Conservation (phyloP, 2,888 invertebrate genomes). For the Cephus runcator region DNA sequence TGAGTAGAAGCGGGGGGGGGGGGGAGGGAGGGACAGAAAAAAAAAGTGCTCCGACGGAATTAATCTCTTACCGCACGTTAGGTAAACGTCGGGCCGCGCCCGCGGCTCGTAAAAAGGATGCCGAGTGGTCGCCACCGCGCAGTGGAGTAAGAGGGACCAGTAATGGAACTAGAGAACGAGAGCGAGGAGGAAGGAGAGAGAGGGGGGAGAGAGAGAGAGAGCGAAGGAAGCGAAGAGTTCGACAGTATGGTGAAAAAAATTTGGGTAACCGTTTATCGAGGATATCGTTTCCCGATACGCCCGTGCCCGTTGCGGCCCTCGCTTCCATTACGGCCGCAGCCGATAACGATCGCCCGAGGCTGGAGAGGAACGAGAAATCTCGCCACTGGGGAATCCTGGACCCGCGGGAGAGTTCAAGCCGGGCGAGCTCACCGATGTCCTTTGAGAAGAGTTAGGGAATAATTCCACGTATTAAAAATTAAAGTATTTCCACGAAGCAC, state of each 20-base stretch:
- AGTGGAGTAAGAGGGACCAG: background rate
- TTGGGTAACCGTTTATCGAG: conserved; percentile 4
- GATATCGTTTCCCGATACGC: background rate
- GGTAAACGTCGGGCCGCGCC: conserved; percentile 13
- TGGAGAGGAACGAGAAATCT: background rate
- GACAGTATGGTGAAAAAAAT: background rate
- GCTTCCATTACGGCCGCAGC: background rate
- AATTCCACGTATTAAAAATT: no score
- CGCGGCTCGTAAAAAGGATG: conserved; percentile 2
- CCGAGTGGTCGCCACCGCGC: background rate
- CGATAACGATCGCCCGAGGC: background rate
- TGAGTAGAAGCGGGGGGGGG: background rate
- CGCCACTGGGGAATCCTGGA: background rate
- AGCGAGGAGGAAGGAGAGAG: background rate
- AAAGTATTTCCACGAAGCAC: no score
- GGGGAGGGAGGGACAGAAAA: conserved; percentile 6
- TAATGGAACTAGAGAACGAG: background rate
- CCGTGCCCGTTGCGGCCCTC: background rate
- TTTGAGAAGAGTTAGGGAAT: background rate
- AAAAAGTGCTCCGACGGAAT: conserved; percentile 23
- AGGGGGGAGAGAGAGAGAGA: background rate
- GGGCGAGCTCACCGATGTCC: background rate
- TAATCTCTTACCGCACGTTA: conserved; percentile 32
- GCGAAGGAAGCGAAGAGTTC: background rate
- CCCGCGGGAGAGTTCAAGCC: background rate